Base-by-base conservation (phyloP, 2,113 vertebrate species). In the Bettongia penicillata region DNA sequence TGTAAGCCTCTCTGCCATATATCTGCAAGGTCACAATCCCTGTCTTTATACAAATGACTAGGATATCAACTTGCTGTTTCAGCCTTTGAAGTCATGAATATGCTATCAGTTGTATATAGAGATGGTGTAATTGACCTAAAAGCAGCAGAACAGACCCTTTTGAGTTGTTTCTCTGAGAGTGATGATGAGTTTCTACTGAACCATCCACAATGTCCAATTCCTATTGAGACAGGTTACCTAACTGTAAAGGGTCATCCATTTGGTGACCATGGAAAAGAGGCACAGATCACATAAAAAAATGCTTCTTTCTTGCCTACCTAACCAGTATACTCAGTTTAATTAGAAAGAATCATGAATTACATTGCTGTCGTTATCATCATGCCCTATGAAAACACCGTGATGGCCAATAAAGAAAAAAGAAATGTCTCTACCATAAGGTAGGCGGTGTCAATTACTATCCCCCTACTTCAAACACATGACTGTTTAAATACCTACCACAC, bases 331-430 rank as follows among this genome's bases (percentile, higher is more conserved):
- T 68, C 91, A 95, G 47, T 12, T 89, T 91, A 91, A 55, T 28
- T 93, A 90, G 89, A 53, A 77, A 8, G 8, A 28, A 37, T 52
- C 55, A 61, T n/a, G 12, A 53, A 90, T 94, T 92, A 94, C 16
- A 68, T 90, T 50, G n/a, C 52, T 19, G 43, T 25, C 26, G 12
- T 43, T 55, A 47, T 91, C 53, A 28, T 55, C 0, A 31, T 51
- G 92, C 43, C 2, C 26, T 43, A 43, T 43, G n/a, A 84, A 84
- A n/a, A 3, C 25, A 43, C 51, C 92, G 47, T 89, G 31, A 61
- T 95, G 91, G 90, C 50, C 93, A 96, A 84, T 90, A 94, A 92
- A 93, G 95, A 90, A 91, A 96, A 37, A 97, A 95, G 53, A 96
- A 61, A 97, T 92, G 47, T 95, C 37, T 61, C 94, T 84, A 94